A percentile compares a stretch with the other conserved stretches of the same genome.
Evolutionary conservation across 2,797 vertebrate genomes (phyloP).

Genomic region (Carapus acus): DNA sequence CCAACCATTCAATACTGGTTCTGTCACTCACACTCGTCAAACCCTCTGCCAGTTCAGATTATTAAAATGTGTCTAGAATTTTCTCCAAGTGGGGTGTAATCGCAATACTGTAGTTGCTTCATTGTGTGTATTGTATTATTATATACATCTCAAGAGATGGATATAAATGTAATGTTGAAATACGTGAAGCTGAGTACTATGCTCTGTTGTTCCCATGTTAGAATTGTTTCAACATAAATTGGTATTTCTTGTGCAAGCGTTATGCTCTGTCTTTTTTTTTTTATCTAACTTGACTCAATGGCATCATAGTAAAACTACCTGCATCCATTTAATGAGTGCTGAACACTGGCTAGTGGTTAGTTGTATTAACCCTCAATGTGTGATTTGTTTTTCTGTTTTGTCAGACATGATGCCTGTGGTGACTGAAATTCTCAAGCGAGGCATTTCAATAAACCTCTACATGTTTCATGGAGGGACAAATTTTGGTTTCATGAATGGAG

Average conservation of each 20-base stretch:
- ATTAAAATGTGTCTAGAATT: slow-evolving; percentile 49
- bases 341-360: no score
- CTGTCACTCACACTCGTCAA: slow-evolving; percentile 44
- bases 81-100: slow-evolving; percentile 43
- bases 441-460: slow-evolving; percentile 86
- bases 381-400: slow-evolving; percentile 4
- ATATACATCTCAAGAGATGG: slow-evolving; percentile 14
- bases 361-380: background rate
- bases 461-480: slow-evolving; percentile 93
- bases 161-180: slow-evolving; percentile 11
- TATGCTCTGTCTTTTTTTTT: no score
- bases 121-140: slow-evolving; percentile 8
- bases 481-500: slow-evolving; percentile 87
- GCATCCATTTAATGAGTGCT: no score
- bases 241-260: no score
- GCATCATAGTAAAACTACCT: no score
- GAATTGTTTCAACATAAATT: no score
- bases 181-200: slow-evolving; percentile 11
- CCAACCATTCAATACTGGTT: slow-evolving; percentile 20
- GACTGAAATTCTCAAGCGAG: slow-evolving; percentile 66
- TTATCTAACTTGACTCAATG: no score
- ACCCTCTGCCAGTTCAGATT: slow-evolving; percentile 44
- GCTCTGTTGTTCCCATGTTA: slow-evolving; percentile 23
- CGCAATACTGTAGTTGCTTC: slow-evolving; percentile 46
- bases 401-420: slow-evolving; percentile 70